Evolutionary conservation across 2,888 invertebrate species (phyloP).

Genomic region (Ochlodes sylvanus): DNA sequence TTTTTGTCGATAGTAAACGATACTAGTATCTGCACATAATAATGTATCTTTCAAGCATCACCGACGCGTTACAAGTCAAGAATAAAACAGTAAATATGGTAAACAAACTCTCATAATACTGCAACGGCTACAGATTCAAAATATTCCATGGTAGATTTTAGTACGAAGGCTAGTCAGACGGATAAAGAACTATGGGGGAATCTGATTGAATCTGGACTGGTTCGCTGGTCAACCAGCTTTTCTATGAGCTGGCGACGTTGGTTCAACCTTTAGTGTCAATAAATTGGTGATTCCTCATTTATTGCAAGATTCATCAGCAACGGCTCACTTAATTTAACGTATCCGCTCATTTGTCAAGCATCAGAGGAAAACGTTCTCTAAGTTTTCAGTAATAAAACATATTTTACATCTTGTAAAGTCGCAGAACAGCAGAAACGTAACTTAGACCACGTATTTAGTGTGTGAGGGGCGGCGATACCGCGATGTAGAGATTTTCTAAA

Average conservation of each 20-base stretch:
- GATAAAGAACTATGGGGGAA: no score
- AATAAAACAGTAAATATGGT: no score
- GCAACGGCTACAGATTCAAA: no score
- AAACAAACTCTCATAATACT: no score
- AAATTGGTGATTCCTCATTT: not conserved
- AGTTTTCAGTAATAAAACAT: not conserved
- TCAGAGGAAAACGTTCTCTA: not conserved
- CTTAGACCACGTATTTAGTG: slow-evolving; percentile 27
- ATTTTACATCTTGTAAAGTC: not conserved
- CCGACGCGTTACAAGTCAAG: no score
- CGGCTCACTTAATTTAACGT: not conserved
- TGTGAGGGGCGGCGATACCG: slow-evolving; percentile 30
- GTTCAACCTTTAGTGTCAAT: not conserved
- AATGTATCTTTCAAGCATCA: no score
- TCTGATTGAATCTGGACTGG: no score
- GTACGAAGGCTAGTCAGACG: no score
- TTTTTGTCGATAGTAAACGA: no score
- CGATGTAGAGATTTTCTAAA: slow-evolving; percentile 16
- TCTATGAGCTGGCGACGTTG: not conserved
- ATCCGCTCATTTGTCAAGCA: not conserved
- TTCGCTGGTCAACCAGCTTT: not conserved
- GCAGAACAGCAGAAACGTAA: slow-evolving; percentile 6
- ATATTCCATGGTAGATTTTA: no score
- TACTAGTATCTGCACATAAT: no score
- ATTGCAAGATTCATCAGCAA: not conserved